Percentiles rank a stretch among this genome's conserved stretches.
Evolutionary conservation across 1,140 invertebrate species (phyloP).

Genomic region (Rhagoletis zephyria): DNA sequence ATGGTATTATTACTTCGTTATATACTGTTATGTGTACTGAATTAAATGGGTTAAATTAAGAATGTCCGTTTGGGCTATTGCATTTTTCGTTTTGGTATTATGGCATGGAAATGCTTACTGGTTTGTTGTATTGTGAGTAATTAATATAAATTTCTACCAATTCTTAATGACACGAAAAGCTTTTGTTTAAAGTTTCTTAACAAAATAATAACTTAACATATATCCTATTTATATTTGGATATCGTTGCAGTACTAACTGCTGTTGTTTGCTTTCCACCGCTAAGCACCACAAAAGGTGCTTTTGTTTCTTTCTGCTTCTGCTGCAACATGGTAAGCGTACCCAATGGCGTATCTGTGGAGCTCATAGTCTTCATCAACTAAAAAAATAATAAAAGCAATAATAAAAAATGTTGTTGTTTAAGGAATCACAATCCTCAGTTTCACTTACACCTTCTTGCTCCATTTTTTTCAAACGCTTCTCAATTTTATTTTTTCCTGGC

Average conservation of each 20-base stretch:
- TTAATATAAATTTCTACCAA: constrained; percentile 16
- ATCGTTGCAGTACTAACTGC: constrained; percentile 62
- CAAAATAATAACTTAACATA: not conserved
- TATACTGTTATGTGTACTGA: not conserved
- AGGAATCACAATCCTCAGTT: not conserved
- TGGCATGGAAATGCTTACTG: constrained; percentile 7
- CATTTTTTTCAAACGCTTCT: constrained; percentile 95
- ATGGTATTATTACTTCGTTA: not conserved
- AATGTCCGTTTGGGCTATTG: constrained; percentile 24
- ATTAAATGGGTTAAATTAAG: not conserved
- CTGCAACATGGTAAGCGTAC: constrained; percentile 93
- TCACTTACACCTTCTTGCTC: constrained; percentile 89
- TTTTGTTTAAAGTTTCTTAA: not conserved
- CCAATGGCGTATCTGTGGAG: constrained; percentile 96
- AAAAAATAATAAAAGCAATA: constrained; percentile 72
- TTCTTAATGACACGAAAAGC: constrained; percentile 14
- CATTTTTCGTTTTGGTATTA: constrained; percentile 37
- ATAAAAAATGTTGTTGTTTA: not conserved
- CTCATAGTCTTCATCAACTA: constrained; percentile 98
- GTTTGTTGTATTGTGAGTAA: not conserved
- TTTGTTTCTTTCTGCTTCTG: constrained; percentile 97
- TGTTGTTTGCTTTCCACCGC: constrained; percentile 82
- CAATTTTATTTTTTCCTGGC: constrained; percentile 97
- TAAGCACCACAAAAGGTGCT: constrained; percentile 94
- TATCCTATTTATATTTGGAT: constrained; percentile 71